Conservation (phyloP, 1,140 invertebrate species). For the Drosophila pallidifrons region DNA sequence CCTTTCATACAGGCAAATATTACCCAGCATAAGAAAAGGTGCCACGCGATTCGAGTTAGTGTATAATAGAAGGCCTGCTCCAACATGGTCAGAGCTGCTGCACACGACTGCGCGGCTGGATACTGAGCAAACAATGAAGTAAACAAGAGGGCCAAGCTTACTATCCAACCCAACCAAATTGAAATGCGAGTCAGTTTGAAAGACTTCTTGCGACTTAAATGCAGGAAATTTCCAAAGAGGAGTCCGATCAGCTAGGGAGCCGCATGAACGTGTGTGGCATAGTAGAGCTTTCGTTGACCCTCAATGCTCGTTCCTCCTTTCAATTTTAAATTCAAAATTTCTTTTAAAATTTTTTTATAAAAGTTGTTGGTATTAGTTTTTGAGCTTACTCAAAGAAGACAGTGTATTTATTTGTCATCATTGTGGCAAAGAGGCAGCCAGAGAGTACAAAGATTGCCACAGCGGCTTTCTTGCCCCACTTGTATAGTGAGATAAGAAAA, state of each 20-base stretch:
- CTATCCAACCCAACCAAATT: conserved; percentile 52
- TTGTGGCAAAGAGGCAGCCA: conserved; percentile 53
- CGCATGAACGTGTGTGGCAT: conserved; percentile 60
- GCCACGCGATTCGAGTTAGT: conserved; percentile 87
- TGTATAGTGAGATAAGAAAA: conserved; percentile 87
- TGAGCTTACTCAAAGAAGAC: conserved; percentile 29
- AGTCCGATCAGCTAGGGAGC: conserved; percentile 71
- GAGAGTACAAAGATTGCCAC: conserved; percentile 46
- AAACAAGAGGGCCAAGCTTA: conserved; percentile 61
- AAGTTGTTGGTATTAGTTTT: neutral
- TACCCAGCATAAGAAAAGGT: conserved; percentile 88
- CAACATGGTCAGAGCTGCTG: conserved; percentile 34
- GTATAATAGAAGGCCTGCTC: conserved; percentile 76
- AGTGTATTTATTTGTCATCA: conserved; percentile 52
- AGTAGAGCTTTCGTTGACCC: conserved; percentile 43
- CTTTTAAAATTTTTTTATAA: neutral
- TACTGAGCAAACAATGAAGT: conserved; percentile 71
- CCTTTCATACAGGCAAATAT: conserved; percentile 88
- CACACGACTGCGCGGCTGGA: conserved; percentile 60
- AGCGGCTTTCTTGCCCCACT: conserved; percentile 38
- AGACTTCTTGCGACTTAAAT: conserved; percentile 40
- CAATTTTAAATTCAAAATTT: too few relatives aligned
- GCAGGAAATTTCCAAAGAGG: conserved; percentile 65
- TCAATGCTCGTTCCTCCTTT: too few relatives aligned
- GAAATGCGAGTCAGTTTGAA: conserved; percentile 21